Percentiles rank a stretch among this genome's conserved stretches.
Evolutionary conservation across 2,888 invertebrate genomes (phyloP).

Genomic region (Eueremaeus valkanovi): DNA sequence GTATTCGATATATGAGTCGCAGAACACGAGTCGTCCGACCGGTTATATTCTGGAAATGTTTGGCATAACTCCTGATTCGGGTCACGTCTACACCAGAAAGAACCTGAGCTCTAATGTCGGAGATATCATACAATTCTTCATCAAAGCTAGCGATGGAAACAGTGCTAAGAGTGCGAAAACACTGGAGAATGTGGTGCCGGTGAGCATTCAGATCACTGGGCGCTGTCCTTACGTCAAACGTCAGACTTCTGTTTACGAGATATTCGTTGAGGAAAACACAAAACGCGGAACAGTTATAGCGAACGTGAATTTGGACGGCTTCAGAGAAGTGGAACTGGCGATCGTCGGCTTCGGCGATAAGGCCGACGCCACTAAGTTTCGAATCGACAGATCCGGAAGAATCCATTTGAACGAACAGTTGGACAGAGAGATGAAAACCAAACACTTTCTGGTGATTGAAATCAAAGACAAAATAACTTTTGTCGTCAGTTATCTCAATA

Average conservation of each 20-base stretch:
- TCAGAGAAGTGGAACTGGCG: constrained; percentile 35
- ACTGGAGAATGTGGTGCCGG: constrained; percentile 60
- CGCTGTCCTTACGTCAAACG: constrained; percentile 17
- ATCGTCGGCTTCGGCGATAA: constrained; percentile 37
- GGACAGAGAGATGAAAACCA: constrained; percentile 67
- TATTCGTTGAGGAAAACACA: constrained; percentile 39
- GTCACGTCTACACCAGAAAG: constrained; percentile 64
- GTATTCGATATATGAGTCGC: constrained; percentile 42
- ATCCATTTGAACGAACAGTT: constrained; percentile 68
- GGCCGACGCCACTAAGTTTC: constrained; percentile 52
- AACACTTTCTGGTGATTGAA: constrained; percentile 66
- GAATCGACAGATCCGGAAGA: constrained; percentile 67
- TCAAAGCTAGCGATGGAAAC: constrained; percentile 44
- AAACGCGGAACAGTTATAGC: constrained; percentile 37
- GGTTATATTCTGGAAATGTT: constrained; percentile 43
- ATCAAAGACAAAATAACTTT: constrained; percentile 69
- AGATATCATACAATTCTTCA: constrained; percentile 56
- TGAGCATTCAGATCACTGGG: constrained; percentile 72
- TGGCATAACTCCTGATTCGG: constrained; percentile 47
- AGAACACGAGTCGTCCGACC: constrained; percentile 9
- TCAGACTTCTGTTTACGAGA: constrained; percentile 37
- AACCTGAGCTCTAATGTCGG: constrained; percentile 61
- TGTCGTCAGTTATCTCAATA: constrained; percentile 64
- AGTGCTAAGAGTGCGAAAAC: constrained; percentile 1
- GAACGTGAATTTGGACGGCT: constrained; percentile 37